Evolutionary conservation across 2,888 invertebrate species (phyloP), one percentile per base, ranked within the genome.

Genomic region (Agriotes lineatus): DNA sequence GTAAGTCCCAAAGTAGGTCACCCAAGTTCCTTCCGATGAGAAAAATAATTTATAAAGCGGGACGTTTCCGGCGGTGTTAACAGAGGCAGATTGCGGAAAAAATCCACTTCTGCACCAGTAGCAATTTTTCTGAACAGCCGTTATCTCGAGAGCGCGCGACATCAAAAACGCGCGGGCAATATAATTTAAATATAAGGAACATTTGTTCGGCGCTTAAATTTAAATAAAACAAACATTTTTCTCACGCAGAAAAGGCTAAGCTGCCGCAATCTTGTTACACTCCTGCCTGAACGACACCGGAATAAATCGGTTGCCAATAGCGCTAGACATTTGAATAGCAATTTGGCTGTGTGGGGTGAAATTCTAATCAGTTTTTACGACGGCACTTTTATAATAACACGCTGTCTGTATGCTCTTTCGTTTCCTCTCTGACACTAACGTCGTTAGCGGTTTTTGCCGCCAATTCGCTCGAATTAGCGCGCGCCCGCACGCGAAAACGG

Each of bases 251-350:
- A 74, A 74, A 74, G 73, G 76, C 77, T 80, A 81, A 81, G 82
- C 81, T 77, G 72, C 77, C 73, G 79, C 78, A 82, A 82, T 82
- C 82, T 82, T 82, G 83, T 83, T 83, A 82, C 79, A 72, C 70
- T 71, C 69, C 73, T 71, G 68, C 60, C 78, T 76, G 77, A 80
- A 81, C 82, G 82, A 81, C 82, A 82, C 79, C 80, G 76, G 82
- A 82, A 83, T 82, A 83, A 83, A 83, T 83, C 82, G 83, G 79
- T 83, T 82, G 83, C 83, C 83, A 83, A 83, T 83, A 83, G 81
- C 82, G 80, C 79, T 82, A 79, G 80, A 83, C 83, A 83, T 83
- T 83, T 83, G 83, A 83, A 83, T 83, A 83, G 82, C 83, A 83
- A 83, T 83, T 83, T 83, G 81, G 83, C 80, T 82, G 80, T 82